These are phyloP conservation scores for Platichthys flesus DNA, from an alignment of 2,113 vertebrate genomes.

Conservation along the genomic window DNA sequence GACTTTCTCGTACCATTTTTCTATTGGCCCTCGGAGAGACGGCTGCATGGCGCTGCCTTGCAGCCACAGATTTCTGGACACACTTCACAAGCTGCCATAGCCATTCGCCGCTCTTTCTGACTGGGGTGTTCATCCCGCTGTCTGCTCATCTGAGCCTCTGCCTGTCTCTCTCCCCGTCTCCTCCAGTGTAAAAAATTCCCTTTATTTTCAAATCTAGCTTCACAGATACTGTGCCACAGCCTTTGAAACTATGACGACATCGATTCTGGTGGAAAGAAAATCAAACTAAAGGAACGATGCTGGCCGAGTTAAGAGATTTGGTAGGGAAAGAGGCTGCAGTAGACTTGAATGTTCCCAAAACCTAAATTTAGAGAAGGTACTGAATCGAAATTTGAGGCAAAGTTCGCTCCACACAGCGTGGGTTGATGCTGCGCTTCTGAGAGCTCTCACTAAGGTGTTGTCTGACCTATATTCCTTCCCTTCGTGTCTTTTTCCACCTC, in stretches of 20 bases:
- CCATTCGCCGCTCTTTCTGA: conserved; percentile 15
- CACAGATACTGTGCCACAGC: background rate
- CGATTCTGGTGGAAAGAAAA: conserved; percentile 3
- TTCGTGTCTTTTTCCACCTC: conserved; percentile 45
- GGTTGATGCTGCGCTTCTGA: conserved; percentile 40
- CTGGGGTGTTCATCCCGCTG: conserved; percentile 1
- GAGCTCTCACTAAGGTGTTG: conserved; percentile 61
- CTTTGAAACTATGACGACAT: conserved; percentile 1
- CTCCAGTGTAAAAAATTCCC: conserved; percentile 6
- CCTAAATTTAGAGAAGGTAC: conserved; percentile 41
- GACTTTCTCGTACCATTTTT: conserved; percentile 55
- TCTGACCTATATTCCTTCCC: conserved; percentile 63
- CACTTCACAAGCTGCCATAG: conserved; percentile 25
- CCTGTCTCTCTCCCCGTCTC: background rate
- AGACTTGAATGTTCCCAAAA: no score
- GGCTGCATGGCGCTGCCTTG: conserved; percentile 21
- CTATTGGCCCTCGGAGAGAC: conserved; percentile 37
- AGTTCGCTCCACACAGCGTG: conserved; percentile 57
- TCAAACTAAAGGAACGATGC: conserved; percentile 3
- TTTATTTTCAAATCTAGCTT: background rate
- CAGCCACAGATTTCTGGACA: conserved; percentile 48
- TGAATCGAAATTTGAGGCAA: conserved; percentile 26
- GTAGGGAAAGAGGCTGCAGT: conserved; percentile 6
- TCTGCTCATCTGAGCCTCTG: background rate
- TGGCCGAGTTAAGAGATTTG: background rate